Evolutionary conservation across 2,797 vertebrate genomes (phyloP).

Genomic region (Phoxinus dragarum): DNA sequence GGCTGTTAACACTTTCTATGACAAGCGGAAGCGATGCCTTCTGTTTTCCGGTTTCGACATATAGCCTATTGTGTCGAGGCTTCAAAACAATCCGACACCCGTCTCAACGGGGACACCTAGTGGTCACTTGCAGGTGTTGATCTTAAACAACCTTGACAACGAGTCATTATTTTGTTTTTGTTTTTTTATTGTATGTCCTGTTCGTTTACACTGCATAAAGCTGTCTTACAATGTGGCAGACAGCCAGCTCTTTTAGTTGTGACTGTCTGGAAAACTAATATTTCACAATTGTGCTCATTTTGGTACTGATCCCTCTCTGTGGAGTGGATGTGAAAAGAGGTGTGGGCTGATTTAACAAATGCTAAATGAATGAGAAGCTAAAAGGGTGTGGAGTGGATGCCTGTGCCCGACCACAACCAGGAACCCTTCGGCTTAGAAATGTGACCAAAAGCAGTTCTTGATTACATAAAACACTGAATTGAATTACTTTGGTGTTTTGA

Average conservation of each 20-base stretch:
- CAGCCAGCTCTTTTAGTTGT: background rate
- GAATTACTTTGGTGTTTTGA: background rate
- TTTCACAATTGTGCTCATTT: slow-evolving; percentile 2
- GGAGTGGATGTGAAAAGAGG: background rate
- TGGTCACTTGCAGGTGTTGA: too few species aligned
- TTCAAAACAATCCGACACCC: too few species aligned
- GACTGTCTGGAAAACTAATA: background rate
- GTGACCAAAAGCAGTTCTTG: background rate
- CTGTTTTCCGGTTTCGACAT: too few species aligned
- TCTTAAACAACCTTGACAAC: too few species aligned
- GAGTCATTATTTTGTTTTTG: too few species aligned
- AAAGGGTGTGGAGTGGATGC: background rate
- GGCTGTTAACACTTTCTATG: too few species aligned
- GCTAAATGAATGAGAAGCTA: slow-evolving; percentile 3
- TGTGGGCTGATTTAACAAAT: background rate
- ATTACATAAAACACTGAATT: background rate
- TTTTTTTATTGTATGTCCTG: background rate
- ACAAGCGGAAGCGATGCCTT: too few species aligned
- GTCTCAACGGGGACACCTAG: too few species aligned
- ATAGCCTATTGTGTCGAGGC: too few species aligned
- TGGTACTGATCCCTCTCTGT: slow-evolving; percentile 4
- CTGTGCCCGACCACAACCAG: background rate
- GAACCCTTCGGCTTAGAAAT: background rate
- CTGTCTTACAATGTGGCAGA: slow-evolving; percentile 5
- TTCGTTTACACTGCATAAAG: background rate